Evolutionary conservation across 2,888 invertebrate species (phyloP).

Genomic region (Sarcophaga rosellei): DNA sequence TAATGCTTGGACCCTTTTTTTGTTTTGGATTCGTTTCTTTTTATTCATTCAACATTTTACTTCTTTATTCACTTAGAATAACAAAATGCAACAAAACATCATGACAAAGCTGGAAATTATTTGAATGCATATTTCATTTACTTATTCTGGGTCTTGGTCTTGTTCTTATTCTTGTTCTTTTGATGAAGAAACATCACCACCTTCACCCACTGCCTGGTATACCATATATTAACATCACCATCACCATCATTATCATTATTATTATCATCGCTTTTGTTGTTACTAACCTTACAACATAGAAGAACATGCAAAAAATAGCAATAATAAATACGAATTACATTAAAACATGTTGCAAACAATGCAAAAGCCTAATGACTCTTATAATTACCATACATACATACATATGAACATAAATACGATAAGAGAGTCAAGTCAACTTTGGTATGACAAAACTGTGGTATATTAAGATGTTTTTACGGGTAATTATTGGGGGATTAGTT

Average conservation of each 20-base stretch:
- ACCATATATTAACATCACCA: not conserved
- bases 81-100: conserved; percentile 44
- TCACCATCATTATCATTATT: conserved; percentile 6
- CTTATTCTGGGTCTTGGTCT: conserved; percentile 1
- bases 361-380: conserved; percentile 62
- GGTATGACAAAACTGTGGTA: conserved; percentile 24
- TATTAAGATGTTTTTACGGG: too few relatives aligned
- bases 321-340: conserved; percentile 55
- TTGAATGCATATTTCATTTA: conserved; percentile 55
- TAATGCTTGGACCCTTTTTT: conserved; percentile 37
- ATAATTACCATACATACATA: conserved; percentile 46
- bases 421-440: not conserved
- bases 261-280: not conserved
- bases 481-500: too few relatives aligned
- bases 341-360: conserved; percentile 58
- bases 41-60: not conserved
- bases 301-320: conserved; percentile 38
- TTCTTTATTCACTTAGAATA: not conserved
- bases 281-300: not conserved
- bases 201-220: not conserved
- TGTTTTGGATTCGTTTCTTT: conserved; percentile 2
- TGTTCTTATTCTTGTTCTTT: not conserved
- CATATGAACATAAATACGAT: conserved; percentile 14
- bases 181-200: conserved; percentile 45
- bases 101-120: conserved; percentile 64